Percentiles rank a stretch among this genome's conserved stretches.
phyloP scores from a whole-genome alignment of 2,113 vertebrate species.

The Entelurus aequoreus region DNA sequence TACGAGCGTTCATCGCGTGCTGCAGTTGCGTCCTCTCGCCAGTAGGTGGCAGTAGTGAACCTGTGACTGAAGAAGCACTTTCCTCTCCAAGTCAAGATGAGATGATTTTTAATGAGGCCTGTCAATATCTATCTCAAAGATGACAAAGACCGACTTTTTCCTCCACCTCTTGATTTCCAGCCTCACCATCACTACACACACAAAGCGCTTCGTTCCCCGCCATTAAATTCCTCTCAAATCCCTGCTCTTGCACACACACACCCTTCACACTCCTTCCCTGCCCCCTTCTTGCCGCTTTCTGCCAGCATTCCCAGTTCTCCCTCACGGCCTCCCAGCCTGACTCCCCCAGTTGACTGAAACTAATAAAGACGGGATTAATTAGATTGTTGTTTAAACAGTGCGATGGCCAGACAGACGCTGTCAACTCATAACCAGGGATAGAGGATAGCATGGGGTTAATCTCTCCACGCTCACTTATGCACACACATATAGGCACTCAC shows the following conservation, averaged over 20 bases:
- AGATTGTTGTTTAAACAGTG: constrained; percentile 91
- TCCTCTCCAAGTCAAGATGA: background rate
- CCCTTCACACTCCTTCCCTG: constrained; percentile 24
- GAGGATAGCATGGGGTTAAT: constrained; percentile 88
- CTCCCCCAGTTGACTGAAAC: constrained; percentile 79
- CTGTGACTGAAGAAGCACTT: constrained; percentile 11
- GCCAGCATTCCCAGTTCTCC: constrained; percentile 76
- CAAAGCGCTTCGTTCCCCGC: constrained; percentile 42
- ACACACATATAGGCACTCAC: constrained; percentile 65
- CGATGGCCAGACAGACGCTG: constrained; percentile 83
- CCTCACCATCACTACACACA: constrained; percentile 19
- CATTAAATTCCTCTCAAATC: constrained; percentile 71
- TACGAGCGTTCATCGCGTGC: constrained; percentile 19
- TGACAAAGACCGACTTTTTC: constrained; percentile 32
- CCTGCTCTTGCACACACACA: constrained; percentile 52
- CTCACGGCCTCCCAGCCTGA: constrained; percentile 66
- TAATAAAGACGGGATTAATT: constrained; percentile 94
- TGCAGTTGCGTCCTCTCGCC: constrained; percentile 20
- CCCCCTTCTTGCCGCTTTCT: constrained; percentile 63
- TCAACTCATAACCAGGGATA: constrained; percentile 91
- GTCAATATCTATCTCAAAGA: constrained; percentile 24
- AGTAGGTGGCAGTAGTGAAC: constrained; percentile 65
- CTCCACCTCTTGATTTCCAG: constrained; percentile 38
- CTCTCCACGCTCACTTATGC: constrained; percentile 76
- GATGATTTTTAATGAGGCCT: constrained; percentile 8